Conservation (phyloP, 2,797 vertebrate species). For the Sibirionetta formosa region DNA sequence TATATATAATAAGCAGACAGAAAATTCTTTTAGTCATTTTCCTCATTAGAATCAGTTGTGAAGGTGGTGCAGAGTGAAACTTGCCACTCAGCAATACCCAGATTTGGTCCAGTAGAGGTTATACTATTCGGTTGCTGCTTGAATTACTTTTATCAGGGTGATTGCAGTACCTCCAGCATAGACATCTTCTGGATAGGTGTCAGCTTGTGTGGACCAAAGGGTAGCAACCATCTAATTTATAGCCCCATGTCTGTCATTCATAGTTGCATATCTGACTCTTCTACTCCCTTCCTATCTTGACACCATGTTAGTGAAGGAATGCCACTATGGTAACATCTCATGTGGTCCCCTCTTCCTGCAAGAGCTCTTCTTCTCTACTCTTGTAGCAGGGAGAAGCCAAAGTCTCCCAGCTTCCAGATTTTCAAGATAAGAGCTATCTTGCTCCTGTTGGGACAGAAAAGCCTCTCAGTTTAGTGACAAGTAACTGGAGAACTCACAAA, state of each 20-base stretch:
- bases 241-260: neutral
- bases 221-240: neutral
- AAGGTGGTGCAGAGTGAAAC: neutral
- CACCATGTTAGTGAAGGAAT: fast-evolving
- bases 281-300: neutral
- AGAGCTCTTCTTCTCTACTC: neutral
- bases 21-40: neutral
- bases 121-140: neutral
- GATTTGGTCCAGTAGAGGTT: fast-evolving
- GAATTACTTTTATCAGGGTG: neutral
- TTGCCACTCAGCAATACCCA: fast-evolving
- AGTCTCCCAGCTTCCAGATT: neutral
- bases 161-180: fast-evolving
- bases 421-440: neutral
- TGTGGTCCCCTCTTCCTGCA: neutral
- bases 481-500: neutral
- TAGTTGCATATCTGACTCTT: neutral
- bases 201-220: neutral
- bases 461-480: neutral
- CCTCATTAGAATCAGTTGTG: fast-evolving
- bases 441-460: neutral
- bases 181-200: neutral
- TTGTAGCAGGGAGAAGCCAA: neutral
- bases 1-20: neutral
- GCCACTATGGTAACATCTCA: neutral